phyloP scores from a whole-genome alignment of 2,113 vertebrate species.

The Engraulis encrasicolus region DNA sequence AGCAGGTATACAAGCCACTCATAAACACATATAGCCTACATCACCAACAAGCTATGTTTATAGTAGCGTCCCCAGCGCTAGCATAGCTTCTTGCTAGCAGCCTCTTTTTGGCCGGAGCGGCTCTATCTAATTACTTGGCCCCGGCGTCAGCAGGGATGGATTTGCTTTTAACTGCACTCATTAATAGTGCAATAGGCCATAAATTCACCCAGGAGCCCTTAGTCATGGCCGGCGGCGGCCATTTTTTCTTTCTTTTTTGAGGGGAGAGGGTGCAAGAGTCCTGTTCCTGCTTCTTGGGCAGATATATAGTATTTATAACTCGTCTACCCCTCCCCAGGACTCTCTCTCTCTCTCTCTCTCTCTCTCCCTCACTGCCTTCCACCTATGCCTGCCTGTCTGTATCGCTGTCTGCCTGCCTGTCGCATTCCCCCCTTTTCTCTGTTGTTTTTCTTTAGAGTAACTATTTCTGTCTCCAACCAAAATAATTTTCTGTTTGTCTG shows the following conservation, averaged over 20 bases:
- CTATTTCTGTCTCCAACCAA: background rate
- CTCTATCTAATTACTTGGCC: background rate
- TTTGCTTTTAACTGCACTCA: conserved; percentile 12
- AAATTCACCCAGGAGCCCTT: conserved; percentile 7
- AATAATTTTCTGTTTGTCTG: no score
- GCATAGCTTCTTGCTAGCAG: background rate
- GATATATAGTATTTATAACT: conserved; percentile 14
- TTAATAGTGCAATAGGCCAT: conserved; percentile 5
- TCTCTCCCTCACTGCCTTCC: background rate
- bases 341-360: background rate
- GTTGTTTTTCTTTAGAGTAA: background rate
- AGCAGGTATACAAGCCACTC: no score
- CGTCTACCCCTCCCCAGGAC: no score
- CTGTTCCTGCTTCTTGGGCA: background rate
- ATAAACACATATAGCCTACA: no score
- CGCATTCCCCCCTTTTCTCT: background rate
- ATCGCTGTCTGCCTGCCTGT: background rate
- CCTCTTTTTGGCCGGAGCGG: background rate
- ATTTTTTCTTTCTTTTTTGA: background rate
- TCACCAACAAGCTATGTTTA: no score
- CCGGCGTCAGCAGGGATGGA: background rate
- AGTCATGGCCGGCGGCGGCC: background rate
- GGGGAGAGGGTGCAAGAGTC: background rate
- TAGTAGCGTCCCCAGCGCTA: background rate
- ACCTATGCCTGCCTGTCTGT: no score